phyloP scores from a whole-genome alignment of 2,888 invertebrate species.

The Callosobruchus maculatus region DNA sequence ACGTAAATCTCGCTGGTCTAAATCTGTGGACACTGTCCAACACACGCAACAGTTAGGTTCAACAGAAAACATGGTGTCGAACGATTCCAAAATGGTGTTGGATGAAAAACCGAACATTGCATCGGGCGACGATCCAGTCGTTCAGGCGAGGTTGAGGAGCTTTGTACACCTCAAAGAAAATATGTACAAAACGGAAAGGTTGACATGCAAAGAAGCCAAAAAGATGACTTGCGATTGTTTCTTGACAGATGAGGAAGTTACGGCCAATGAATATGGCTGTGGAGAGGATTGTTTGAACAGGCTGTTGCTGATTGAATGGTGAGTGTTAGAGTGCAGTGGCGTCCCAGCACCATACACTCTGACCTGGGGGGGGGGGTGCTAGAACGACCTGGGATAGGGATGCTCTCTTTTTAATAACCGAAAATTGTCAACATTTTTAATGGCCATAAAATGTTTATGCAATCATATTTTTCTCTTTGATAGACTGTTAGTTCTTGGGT shows the following conservation, averaged over 20 bases:
- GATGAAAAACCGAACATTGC: conserved; percentile 56
- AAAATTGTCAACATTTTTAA: too few relatives aligned
- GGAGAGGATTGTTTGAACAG: conserved; percentile 96
- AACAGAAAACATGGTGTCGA: conserved; percentile 2
- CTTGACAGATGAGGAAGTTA: conserved; percentile 79
- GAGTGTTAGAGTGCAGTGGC: conserved; percentile 32
- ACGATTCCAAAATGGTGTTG: conserved; percentile 33
- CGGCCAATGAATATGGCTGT: conserved; percentile 81
- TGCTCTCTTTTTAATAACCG: too few relatives aligned
- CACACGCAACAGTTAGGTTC: conserved; percentile 1
- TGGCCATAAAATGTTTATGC: too few relatives aligned
- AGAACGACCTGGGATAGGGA: too few relatives aligned
- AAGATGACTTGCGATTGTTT: conserved; percentile 96
- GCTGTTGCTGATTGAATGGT: conserved; percentile 98
- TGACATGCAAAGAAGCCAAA: conserved; percentile 84
- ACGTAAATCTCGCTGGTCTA: conserved; percentile 19
- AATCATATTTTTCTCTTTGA: too few relatives aligned
- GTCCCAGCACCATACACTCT: background rate
- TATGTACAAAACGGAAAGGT: conserved; percentile 78
- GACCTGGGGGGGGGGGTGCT: too few relatives aligned
- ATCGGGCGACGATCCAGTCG: conserved; percentile 42
- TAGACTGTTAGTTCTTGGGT: too few relatives aligned
- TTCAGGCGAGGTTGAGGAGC: conserved; percentile 63
- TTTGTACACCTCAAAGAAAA: conserved; percentile 83
- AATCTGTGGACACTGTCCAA: conserved; percentile 18